Evolutionary conservation across 2,113 vertebrate species (phyloP).

Genomic region (Kryptolebias marmoratus): DNA sequence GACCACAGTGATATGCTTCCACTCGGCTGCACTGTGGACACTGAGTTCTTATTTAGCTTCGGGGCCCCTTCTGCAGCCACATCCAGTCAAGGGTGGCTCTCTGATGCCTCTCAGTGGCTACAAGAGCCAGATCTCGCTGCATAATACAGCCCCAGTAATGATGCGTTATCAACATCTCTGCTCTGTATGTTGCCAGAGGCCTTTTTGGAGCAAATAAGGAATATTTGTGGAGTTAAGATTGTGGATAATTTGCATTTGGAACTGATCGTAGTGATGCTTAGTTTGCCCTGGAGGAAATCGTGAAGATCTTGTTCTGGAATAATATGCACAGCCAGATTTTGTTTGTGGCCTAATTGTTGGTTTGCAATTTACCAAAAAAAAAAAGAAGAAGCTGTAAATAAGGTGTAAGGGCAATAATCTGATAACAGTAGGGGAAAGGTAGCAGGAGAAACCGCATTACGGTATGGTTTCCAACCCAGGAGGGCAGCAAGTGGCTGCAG

Average conservation of each 20-base stretch:
- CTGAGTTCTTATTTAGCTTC: slow-evolving; percentile 74
- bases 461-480: slow-evolving; percentile 11
- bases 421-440: slow-evolving; percentile 11
- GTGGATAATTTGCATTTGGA: slow-evolving; percentile 39
- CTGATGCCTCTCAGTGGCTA: slow-evolving; percentile 55
- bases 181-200: slow-evolving; percentile 36
- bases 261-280: slow-evolving; percentile 10
- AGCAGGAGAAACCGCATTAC: slow-evolving; percentile 52
- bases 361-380: slow-evolving; percentile 1
- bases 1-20: slow-evolving; percentile 75
- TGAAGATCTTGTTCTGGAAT: slow-evolving; percentile 1
- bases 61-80: slow-evolving; percentile 70
- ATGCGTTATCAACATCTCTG: slow-evolving; percentile 51
- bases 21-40: slow-evolving; percentile 75
- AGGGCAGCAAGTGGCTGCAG: slow-evolving; percentile 40
- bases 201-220: slow-evolving; percentile 43
- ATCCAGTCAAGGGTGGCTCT: slow-evolving; percentile 72
- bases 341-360: background rate
- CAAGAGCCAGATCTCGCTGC: slow-evolving; percentile 41
- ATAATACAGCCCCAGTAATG: slow-evolving; percentile 48
- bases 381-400: slow-evolving; percentile 13
- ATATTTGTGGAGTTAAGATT: slow-evolving; percentile 44
- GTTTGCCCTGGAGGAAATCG: slow-evolving; percentile 4
- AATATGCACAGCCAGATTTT: slow-evolving; percentile 4
- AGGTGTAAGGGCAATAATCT: slow-evolving; percentile 27